phyloP scores from a whole-genome alignment of 2,113 vertebrate species.

The Coreoperca whiteheadi region DNA sequence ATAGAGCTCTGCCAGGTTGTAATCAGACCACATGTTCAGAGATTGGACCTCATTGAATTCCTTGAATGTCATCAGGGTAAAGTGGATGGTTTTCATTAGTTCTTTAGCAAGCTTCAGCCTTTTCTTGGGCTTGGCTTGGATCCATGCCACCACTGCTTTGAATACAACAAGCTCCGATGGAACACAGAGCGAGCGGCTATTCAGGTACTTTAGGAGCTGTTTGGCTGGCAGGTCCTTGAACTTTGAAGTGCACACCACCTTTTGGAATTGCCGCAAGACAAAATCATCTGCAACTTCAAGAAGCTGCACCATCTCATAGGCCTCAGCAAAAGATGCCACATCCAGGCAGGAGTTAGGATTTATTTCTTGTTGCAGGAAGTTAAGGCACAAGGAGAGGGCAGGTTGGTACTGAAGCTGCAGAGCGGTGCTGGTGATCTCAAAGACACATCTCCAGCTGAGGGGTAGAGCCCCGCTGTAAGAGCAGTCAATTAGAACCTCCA shows the following conservation, averaged over 20 bases:
- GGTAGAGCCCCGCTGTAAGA: constrained; percentile 86
- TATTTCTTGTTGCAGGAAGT: constrained; percentile 85
- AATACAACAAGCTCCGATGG: constrained; percentile 90
- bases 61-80: constrained; percentile 89
- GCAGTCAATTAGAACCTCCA: constrained; percentile 86
- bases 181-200: constrained; percentile 84
- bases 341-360: constrained; percentile 84
- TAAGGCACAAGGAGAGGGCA: constrained; percentile 87
- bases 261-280: constrained; percentile 87
- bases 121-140: constrained; percentile 81
- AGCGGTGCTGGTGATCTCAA: constrained; percentile 86
- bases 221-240: constrained; percentile 87
- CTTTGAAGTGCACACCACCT: constrained; percentile 83
- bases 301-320: constrained; percentile 84
- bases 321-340: constrained; percentile 82
- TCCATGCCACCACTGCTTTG: constrained; percentile 87
- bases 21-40: constrained; percentile 72
- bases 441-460: constrained; percentile 85
- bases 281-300: constrained; percentile 84
- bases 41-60: constrained; percentile 88
- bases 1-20: constrained; percentile 62
- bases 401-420: constrained; percentile 90
- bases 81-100: constrained; percentile 87
- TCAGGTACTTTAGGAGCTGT: constrained; percentile 85
- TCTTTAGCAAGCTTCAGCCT: constrained; percentile 80